Evolutionary conservation across 2,888 invertebrate species (phyloP).

Genomic region (Mythimna vitellina): DNA sequence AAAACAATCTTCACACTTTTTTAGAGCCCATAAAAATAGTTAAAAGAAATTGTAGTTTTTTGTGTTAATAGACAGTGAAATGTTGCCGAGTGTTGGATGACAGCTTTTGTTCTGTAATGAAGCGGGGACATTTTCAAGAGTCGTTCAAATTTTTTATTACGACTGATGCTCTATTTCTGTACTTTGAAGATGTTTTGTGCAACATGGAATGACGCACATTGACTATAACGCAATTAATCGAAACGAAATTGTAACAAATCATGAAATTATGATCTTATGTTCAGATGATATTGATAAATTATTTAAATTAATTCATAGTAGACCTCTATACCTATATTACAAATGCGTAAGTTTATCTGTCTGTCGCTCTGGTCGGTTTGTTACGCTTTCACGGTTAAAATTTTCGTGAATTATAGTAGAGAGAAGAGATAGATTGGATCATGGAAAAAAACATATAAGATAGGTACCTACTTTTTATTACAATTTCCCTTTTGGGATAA

Average conservation of each 20-base stretch:
- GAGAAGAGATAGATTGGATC: too few species aligned
- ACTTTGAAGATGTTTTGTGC: constrained; percentile 59
- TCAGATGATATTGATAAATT: background rate
- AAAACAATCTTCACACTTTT: constrained; percentile 90
- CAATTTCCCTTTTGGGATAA: too few species aligned
- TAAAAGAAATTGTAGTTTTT: constrained; percentile 86
- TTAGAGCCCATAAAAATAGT: constrained; percentile 90
- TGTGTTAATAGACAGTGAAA: constrained; percentile 90
- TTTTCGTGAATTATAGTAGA: too few species aligned
- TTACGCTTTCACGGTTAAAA: too few species aligned
- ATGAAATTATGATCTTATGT: background rate
- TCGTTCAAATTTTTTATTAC: constrained; percentile 85
- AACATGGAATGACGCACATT: constrained; percentile 49
- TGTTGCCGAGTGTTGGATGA: constrained; percentile 89
- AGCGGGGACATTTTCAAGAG: constrained; percentile 86
- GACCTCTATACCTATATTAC: too few species aligned
- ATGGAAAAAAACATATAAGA: too few species aligned
- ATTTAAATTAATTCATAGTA: background rate
- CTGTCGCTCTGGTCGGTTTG: too few species aligned
- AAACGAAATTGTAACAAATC: constrained; percentile 22
- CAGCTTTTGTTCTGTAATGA: constrained; percentile 90
- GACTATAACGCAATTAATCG: constrained; percentile 18
- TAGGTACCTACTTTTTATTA: too few species aligned
- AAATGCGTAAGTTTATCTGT: too few species aligned
- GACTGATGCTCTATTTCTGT: constrained; percentile 84